Conservation (phyloP, 2,888 invertebrate species). For the Synergus laeviventris region DNA sequence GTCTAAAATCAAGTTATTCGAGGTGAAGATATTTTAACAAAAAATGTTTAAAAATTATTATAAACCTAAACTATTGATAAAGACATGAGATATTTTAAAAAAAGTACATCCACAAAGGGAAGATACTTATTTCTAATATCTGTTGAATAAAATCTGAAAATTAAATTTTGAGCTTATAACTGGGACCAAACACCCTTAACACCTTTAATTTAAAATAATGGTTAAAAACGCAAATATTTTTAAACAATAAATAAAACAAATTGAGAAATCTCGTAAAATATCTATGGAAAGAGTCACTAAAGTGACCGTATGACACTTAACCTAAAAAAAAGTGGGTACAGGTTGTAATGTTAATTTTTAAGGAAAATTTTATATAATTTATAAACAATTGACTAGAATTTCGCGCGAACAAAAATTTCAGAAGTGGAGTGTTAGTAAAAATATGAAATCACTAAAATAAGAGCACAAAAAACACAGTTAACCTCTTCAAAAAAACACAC, state of each 20-base stretch:
- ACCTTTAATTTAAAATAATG: background rate
- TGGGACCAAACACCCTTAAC: too few species aligned
- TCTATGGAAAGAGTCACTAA: background rate
- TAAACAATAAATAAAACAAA: background rate
- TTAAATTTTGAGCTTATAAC: too few species aligned
- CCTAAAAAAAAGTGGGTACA: background rate
- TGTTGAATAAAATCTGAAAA: too few species aligned
- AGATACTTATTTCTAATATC: too few species aligned
- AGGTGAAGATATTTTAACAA: background rate
- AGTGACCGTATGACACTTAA: background rate
- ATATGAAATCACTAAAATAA: background rate
- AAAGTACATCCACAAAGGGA: too few species aligned
- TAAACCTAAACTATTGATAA: background rate
- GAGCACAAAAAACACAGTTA: background rate
- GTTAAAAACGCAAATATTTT: background rate
- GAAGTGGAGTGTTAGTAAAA: background rate
- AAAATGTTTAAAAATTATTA: slow-evolving; percentile 11
- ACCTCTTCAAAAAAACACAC: slow-evolving; percentile 35
- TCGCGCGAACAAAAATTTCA: background rate
- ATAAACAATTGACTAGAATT: background rate
- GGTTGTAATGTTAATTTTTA: background rate
- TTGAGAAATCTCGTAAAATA: background rate
- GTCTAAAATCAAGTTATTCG: too few species aligned
- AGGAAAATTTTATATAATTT: background rate
- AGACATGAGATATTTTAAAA: too few species aligned